Evolutionary conservation across 2,113 vertebrate genomes (phyloP).

Genomic region (Tor tambroides): DNA sequence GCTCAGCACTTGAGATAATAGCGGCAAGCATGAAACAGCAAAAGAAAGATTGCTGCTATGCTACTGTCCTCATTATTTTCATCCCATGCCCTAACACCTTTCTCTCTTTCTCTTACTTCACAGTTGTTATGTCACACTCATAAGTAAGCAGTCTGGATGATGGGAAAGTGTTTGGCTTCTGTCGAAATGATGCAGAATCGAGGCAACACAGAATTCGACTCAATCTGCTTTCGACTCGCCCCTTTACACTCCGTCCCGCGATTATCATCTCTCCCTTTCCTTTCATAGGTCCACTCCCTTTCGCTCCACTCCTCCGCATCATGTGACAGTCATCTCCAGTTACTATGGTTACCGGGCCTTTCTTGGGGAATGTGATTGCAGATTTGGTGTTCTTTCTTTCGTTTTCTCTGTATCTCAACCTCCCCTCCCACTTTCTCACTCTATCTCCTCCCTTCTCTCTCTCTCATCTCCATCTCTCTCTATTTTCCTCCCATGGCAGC

Average conservation of each 20-base stretch:
- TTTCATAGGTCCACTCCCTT: slow-evolving; percentile 47
- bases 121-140: slow-evolving; percentile 13
- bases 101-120: slow-evolving; percentile 31
- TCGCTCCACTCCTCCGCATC: slow-evolving; percentile 69
- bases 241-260: slow-evolving; percentile 35
- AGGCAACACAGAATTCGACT: slow-evolving; percentile 18
- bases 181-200: neutral
- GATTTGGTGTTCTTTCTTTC: slow-evolving; percentile 57
- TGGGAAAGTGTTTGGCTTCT: slow-evolving; percentile 4
- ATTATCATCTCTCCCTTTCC: slow-evolving; percentile 53
- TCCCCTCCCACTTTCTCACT: slow-evolving; percentile 46
- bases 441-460: slow-evolving; percentile 24
- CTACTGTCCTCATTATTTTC: neutral
- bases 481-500: slow-evolving; percentile 60
- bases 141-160: slow-evolving; percentile 10
- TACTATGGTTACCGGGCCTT: slow-evolving; percentile 77
- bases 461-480: slow-evolving; percentile 44
- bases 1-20: slow-evolving; percentile 11
- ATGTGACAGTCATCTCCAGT: slow-evolving; percentile 79
- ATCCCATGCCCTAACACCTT: slow-evolving; percentile 20
- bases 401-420: slow-evolving; percentile 46
- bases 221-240: neutral
- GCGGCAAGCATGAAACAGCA: neutral
- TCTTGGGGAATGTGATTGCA: slow-evolving; percentile 74
- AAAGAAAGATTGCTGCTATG: neutral